phyloP scores from a whole-genome alignment of 2,797 vertebrate species.

The Microctenopoma stevenorrisi region DNA sequence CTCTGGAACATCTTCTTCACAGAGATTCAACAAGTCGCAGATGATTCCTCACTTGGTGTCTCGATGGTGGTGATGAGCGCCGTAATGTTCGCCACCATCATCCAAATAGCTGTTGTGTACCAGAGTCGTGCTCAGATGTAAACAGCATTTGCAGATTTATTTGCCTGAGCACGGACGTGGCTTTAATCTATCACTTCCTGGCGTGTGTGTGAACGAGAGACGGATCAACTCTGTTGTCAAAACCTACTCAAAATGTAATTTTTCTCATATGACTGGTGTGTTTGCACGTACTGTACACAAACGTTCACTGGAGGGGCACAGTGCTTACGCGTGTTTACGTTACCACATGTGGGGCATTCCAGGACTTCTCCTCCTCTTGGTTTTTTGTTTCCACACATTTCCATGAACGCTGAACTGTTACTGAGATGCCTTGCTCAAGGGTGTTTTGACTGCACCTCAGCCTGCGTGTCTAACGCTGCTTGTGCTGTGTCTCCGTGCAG shows the following conservation, averaged over 20 bases:
- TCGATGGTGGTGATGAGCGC: background rate
- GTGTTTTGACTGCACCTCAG: slow-evolving; percentile 1
- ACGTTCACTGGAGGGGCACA: slow-evolving; percentile 11
- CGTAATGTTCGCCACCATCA: background rate
- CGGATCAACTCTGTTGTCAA: background rate
- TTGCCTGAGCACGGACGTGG: background rate
- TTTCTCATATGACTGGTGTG: slow-evolving; percentile 8
- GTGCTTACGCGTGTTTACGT: slow-evolving; percentile 37
- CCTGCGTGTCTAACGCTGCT: background rate
- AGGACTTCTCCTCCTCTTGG: background rate
- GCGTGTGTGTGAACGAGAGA: slow-evolving; percentile 10
- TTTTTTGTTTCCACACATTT: slow-evolving; percentile 22
- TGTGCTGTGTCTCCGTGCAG: slow-evolving; percentile 72
- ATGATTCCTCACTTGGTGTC: background rate
- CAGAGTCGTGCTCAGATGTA: background rate
- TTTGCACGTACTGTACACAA: slow-evolving; percentile 27
- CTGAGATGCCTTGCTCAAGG: slow-evolving; percentile 7
- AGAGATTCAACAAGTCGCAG: background rate
- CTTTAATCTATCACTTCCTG: slow-evolving; percentile 47
- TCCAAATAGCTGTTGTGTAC: background rate
- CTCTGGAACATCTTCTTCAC: background rate
- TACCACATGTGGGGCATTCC: slow-evolving; percentile 46
- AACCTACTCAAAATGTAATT: slow-evolving; percentile 19
- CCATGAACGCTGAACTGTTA: slow-evolving; percentile 16
- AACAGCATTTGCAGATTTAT: slow-evolving; percentile 6